Base-by-base conservation (phyloP, 92 coral and sea anemone genomes). In the Blastomussa wellsi region DNA sequence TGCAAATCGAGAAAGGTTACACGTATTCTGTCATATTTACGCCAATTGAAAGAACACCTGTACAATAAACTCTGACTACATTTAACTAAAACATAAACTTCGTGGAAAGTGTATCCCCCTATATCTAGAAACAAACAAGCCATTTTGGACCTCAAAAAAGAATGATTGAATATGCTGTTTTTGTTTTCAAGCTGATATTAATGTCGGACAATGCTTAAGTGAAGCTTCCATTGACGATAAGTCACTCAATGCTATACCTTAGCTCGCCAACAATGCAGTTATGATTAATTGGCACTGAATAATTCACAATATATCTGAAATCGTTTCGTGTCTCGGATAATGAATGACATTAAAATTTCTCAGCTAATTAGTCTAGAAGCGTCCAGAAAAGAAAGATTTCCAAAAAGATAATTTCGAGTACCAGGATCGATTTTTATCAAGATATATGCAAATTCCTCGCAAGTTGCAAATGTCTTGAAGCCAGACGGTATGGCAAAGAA, bases 1-100 rank as follows among this genome's bases (percentile, higher is more conserved):
- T 53, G 47, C 81, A 77, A 53, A 77, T 77, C 68, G 68, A 77
- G 81, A 35, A 77, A 33, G 80, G 80, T 53, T 32, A 77, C 47
- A 31, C 11, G 26, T 52, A 51, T 75, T 75, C 67, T 70, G 75
- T 12, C 67, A 35, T 55, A 16, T 51, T 26, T 2, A 32, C 5
- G 64, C 26, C 13, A 31, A 33, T 52, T 48, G 80, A 29, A 76
- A 76, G 59, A 26, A 48, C 14, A 15, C 8, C 59, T 14, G 37
- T 14, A 36, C 26, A 44, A 42, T 75, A 29, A 48, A 76, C 37
- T 14, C 12, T 60, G n/a, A 12, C 13, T 13, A 41, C 35, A 60
- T 26, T 79, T 28, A 70, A 39, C 4, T 79, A 17, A 36, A 28
- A 12, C 35, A 77, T 19, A 32, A 52, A 22, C 53, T 64, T 9